phyloP scores from a whole-genome alignment of 2,888 invertebrate genomes.

The Nymphalis polychloros region DNA sequence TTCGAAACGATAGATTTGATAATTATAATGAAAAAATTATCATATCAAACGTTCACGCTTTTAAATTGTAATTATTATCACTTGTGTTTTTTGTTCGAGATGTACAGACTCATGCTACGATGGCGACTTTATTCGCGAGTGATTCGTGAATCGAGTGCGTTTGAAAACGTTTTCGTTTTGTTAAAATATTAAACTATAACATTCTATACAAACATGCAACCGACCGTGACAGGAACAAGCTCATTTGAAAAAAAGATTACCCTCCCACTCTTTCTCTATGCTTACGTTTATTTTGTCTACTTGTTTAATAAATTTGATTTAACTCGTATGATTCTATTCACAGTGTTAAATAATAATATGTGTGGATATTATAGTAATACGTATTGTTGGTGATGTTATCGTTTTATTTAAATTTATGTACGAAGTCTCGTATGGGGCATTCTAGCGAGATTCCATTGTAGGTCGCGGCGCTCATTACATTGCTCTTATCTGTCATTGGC shows the following conservation, averaged over 20 bases:
- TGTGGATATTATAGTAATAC: conserved; percentile 25
- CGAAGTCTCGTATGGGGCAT: conserved; percentile 46
- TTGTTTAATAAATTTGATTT: conserved; percentile 33
- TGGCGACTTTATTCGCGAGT: conserved; percentile 36
- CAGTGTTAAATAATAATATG: conserved; percentile 30
- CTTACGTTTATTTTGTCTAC: conserved; percentile 37
- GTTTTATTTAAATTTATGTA: conserved; percentile 44
- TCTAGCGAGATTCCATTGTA: conserved; percentile 60
- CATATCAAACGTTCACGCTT: conserved; percentile 29
- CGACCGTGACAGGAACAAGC: conserved; percentile 32
- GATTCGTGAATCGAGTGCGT: conserved; percentile 30
- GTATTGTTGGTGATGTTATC: conserved; percentile 36
- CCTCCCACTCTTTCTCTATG: conserved; percentile 31
- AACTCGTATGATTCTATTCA: conserved; percentile 14
- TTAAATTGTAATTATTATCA: conserved; percentile 35
- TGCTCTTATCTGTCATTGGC: conserved; percentile 77
- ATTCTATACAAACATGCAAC: conserved; percentile 26
- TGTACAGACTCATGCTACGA: conserved; percentile 29
- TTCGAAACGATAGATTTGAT: not conserved
- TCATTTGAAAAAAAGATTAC: conserved; percentile 35
- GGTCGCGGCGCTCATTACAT: conserved; percentile 63
- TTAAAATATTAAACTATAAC: conserved; percentile 23
- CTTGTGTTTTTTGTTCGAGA: conserved; percentile 29
- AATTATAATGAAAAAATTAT: conserved; percentile 8
- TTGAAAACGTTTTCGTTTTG: conserved; percentile 22